Base-by-base conservation (phyloP, 2,797 vertebrate genomes). In the Macroramphosus scolopax region DNA sequence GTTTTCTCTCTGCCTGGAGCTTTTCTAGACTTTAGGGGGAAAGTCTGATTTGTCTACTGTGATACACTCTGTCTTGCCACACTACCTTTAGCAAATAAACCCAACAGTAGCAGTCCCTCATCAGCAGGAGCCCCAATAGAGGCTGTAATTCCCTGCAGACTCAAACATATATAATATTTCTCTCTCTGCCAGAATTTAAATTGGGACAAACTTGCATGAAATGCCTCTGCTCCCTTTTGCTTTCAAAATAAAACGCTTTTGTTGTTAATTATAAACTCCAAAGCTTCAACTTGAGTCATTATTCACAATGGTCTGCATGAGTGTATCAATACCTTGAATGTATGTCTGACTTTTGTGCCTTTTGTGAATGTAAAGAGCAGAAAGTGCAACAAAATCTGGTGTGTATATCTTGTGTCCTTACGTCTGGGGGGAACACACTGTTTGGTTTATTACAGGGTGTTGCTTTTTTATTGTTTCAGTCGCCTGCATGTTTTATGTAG, bases 41-140 rank as follows among this genome's bases (percentile, higher is more conserved):
- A 64, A 65, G 51, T 56, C 72, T 59, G 76, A 83, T 80, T 77
- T 71, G 76, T 80, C 68, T 75, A 65, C 59, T 54, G 49, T 66
- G 64, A 72, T 64, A 56, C 66, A 63, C 26, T 66, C 52, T 56
- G 63, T 63, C 54, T 55, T 59, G 6, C 25, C 25, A 26, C 60
- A 61, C 55, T 73, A 72, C 66, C 63, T 74, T 65, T 46, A 63
- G 68, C 22, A 31, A 67, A 66, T 58, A 69, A 63, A 58, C 48
- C 53, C 53, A 47, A 66, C 45, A 50, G 25, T 55, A 39, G 49
- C 59, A 57, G 44, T 56, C 71, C 25, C 53, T 60, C 68, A 71
- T 80, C 68, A 68, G 59, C 66, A 36, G 60, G 74, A 59, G 44
- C 49, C 53, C 52, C 36, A 56, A 37, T 14, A 39, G 64, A 63